phyloP scores from a whole-genome alignment of 2,797 vertebrate species.

The Phylloscopus collybita region DNA sequence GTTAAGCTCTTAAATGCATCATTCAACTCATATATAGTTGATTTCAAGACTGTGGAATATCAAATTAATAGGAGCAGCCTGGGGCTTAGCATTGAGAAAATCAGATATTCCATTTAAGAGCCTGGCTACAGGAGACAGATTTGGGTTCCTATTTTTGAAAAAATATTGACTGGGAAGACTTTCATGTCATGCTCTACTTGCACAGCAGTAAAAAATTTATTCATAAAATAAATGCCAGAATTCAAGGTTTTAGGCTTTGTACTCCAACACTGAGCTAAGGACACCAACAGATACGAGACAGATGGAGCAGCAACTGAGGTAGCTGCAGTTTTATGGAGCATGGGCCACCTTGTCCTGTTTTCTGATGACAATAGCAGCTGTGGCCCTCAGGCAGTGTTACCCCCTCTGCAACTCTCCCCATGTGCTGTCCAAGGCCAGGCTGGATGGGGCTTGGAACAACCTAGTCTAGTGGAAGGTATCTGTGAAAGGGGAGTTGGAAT shows the following conservation, averaged over 20 bases:
- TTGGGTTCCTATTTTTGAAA: slow-evolving; percentile 1
- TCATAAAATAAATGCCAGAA: background rate
- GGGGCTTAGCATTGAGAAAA: background rate
- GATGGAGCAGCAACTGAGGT: background rate
- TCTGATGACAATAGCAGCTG: background rate
- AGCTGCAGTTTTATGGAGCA: background rate
- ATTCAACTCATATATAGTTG: background rate
- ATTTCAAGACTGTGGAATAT: background rate
- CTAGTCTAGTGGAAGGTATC: background rate
- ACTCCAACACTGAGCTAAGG: background rate
- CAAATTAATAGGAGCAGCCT: background rate
- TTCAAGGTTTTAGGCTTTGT: background rate
- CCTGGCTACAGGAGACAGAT: background rate
- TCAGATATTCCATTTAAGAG: background rate
- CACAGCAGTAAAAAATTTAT: background rate
- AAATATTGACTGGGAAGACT: background rate
- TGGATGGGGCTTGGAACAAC: background rate
- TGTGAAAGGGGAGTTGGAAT: background rate
- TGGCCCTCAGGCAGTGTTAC: background rate
- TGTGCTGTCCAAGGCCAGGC: background rate
- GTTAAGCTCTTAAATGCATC: background rate
- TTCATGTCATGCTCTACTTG: background rate
- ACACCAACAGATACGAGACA: fast-evolving
- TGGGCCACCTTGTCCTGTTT: background rate
- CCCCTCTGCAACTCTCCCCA: too few relatives aligned